Evolutionary conservation across 2,888 invertebrate species (phyloP).

Genomic region (Argyresthia goedartella): DNA sequence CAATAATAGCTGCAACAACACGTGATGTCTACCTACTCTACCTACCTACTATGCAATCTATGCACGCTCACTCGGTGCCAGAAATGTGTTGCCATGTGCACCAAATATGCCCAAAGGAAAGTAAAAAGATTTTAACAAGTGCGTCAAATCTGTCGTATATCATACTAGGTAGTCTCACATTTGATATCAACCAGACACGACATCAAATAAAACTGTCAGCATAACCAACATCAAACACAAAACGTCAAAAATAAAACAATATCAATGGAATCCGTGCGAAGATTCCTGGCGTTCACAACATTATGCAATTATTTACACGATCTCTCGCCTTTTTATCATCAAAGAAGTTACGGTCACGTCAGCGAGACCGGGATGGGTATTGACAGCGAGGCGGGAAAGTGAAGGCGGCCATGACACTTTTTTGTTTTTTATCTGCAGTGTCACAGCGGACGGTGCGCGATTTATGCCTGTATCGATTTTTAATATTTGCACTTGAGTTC

Average conservation of each 20-base stretch:
- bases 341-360: constrained; percentile 21
- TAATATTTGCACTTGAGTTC: constrained; percentile 18
- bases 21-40: constrained; percentile 21
- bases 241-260: constrained; percentile 3
- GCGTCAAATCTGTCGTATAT: neutral
- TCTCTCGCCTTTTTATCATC: constrained; percentile 25
- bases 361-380: constrained; percentile 29
- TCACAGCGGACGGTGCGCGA: constrained; percentile 26
- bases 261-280: constrained; percentile 16
- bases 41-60: constrained; percentile 12
- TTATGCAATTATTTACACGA: constrained; percentile 28
- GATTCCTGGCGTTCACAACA: constrained; percentile 13
- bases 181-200: constrained; percentile 2
- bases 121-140: neutral
- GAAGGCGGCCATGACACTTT: constrained; percentile 37
- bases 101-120: constrained; percentile 12
- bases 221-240: constrained; percentile 4
- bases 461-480: constrained; percentile 29
- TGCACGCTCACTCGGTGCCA: neutral
- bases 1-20: constrained; percentile 39
- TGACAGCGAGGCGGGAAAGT: constrained; percentile 44
- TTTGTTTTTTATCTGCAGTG: constrained; percentile 39
- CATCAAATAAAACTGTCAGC: constrained; percentile 7
- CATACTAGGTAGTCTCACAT: constrained; percentile 2
- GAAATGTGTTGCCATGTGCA: constrained; percentile 34